Conservation (phyloP, 2,888 invertebrate species). For the Elysia crispata region DNA sequence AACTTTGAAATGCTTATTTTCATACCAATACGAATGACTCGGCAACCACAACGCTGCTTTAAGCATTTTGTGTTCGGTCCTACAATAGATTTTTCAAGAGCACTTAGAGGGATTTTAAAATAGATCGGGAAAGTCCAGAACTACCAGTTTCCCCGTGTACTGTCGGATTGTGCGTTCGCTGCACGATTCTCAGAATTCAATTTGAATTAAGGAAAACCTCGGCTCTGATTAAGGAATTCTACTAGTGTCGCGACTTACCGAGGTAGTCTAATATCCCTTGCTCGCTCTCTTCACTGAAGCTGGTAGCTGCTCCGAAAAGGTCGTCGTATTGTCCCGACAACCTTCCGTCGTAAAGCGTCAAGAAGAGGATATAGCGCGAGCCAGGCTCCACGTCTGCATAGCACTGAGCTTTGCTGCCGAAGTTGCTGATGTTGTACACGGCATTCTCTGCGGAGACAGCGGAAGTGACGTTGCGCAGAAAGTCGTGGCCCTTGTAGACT, state of each 20-base stretch:
- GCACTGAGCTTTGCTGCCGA: conserved; percentile 74
- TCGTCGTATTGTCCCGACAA: conserved; percentile 76
- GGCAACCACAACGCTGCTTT: no score
- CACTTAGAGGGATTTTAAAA: no score
- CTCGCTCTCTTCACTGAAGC: conserved; percentile 65
- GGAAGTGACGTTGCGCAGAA: conserved; percentile 65
- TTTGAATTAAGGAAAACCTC: no score
- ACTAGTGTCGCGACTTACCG: conserved; percentile 61
- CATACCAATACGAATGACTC: no score
- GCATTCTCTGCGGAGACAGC: conserved; percentile 46
- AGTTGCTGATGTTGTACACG: conserved; percentile 73
- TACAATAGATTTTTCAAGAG: no score
- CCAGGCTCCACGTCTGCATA: conserved; percentile 72
- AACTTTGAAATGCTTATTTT: no score
- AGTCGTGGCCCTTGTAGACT: conserved; percentile 67
- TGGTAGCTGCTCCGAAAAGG: conserved; percentile 73
- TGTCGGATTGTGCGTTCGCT: no score
- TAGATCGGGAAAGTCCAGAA: no score
- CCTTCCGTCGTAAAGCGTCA: conserved; percentile 68
- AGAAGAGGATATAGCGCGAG: conserved; percentile 72
- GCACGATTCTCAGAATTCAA: no score
- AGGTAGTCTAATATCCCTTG: conserved; percentile 66
- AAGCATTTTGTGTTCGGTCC: no score
- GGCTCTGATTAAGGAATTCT: no score
- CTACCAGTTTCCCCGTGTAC: no score